Percentiles rank a stretch among this genome's conserved stretches.
phyloP scores from a whole-genome alignment of 2,797 vertebrate species.

The Ptychadena robeensis region DNA sequence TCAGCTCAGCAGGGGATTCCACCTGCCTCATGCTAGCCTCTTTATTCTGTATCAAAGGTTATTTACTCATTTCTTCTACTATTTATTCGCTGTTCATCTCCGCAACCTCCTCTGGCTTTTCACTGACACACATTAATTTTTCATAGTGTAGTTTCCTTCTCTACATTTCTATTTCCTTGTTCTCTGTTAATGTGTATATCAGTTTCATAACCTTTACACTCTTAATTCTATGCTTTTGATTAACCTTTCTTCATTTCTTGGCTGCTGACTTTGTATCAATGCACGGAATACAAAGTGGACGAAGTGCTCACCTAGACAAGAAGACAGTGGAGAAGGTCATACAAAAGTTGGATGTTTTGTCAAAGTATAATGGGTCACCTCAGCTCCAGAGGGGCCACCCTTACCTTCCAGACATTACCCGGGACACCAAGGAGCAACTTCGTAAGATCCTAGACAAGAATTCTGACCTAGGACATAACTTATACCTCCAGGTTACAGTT shows the following conservation, averaged over 20 bases:
- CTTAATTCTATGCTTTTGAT: too few relatives aligned
- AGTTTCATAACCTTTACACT: background rate
- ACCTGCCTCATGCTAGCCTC: background rate
- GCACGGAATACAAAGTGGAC: conserved; percentile 8
- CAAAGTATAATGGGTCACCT: conserved; percentile 72
- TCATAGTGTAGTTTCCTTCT: background rate
- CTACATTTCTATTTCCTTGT: background rate
- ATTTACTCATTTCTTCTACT: background rate
- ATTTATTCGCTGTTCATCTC: background rate
- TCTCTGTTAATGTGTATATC: background rate
- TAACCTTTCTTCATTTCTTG: background rate
- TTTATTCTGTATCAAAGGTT: background rate
- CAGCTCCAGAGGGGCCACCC: conserved; percentile 82
- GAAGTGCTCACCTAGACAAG: conserved; percentile 21
- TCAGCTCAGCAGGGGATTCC: background rate
- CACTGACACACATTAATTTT: background rate
- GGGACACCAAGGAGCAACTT: conserved; percentile 68
- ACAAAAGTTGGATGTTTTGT: conserved; percentile 74
- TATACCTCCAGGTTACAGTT: conserved; percentile 77
- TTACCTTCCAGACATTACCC: conserved; percentile 76
- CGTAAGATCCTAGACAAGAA: conserved; percentile 58
- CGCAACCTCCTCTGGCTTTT: background rate
- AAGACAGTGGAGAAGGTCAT: conserved; percentile 72
- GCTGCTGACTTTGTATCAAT: background rate
- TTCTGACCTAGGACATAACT: conserved; percentile 64